phyloP scores from a whole-genome alignment of 2,113 vertebrate genomes.

The Ictidomys tridecemlineatus region DNA sequence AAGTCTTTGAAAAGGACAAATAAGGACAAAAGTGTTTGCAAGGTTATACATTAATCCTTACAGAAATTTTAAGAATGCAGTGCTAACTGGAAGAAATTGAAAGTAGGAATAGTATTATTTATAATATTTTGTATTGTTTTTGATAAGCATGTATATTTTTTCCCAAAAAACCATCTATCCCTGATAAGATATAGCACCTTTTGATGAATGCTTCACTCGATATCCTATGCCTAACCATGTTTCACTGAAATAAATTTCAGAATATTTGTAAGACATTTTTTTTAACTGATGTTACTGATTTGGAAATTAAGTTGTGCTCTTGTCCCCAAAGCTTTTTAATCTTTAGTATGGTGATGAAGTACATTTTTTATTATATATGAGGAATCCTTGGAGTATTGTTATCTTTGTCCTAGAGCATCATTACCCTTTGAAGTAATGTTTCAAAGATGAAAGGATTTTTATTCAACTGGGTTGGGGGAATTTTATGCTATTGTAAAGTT shows the following conservation, averaged over 20 bases:
- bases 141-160: neutral
- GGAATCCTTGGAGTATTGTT: slow-evolving; percentile 7
- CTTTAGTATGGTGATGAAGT: neutral
- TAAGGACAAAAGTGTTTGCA: slow-evolving; percentile 25
- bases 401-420: neutral
- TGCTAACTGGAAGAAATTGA: neutral
- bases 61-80: slow-evolving; percentile 34
- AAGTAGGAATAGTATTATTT: neutral
- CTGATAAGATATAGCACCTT: neutral
- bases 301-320: slow-evolving; percentile 16
- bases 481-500: slow-evolving; percentile 13
- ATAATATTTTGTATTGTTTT: neutral
- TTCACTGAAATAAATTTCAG: slow-evolving; percentile 24
- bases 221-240: neutral
- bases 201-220: neutral
- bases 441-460: slow-evolving; percentile 14
- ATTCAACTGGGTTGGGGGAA: neutral
- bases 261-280: neutral
- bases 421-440: slow-evolving; percentile 21
- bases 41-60: slow-evolving; percentile 21
- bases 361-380: neutral
- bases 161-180: neutral
- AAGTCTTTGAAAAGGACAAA: neutral
- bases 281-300: neutral
- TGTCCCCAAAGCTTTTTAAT: slow-evolving; percentile 31